These are phyloP conservation scores for Toxostoma redivivum DNA, from an alignment of 2,113 vertebrate genomes.

Conservation along the genomic window DNA sequence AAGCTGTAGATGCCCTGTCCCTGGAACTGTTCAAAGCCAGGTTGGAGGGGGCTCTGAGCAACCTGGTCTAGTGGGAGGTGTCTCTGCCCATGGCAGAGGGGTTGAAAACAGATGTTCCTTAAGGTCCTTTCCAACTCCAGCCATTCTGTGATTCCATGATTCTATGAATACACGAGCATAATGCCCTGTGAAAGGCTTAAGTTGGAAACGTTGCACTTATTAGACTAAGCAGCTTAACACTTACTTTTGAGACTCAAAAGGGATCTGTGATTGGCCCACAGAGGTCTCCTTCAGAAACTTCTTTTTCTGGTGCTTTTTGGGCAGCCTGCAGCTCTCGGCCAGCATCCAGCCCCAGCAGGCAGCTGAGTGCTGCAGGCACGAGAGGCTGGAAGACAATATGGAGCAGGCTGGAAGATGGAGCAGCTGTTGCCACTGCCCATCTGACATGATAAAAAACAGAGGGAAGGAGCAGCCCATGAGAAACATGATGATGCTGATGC, in stretches of 20 bases:
- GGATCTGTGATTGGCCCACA: not conserved
- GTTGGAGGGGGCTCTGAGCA: not conserved
- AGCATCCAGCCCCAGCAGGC: accelerated
- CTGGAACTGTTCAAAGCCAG: not conserved
- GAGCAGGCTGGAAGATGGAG: accelerated
- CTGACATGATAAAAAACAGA: accelerated
- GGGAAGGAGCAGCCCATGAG: not conserved
- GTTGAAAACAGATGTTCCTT: not conserved
- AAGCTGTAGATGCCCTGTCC: not conserved
- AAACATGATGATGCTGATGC: not conserved
- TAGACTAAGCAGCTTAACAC: not conserved
- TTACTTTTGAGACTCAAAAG: not conserved
- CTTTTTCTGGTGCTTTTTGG: not conserved
- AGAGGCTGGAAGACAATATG: accelerated
- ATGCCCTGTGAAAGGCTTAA: not conserved
- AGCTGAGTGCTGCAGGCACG: not conserved
- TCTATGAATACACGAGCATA: not conserved
- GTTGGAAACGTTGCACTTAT: not conserved
- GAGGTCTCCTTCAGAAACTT: not conserved
- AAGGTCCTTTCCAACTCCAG: not conserved
- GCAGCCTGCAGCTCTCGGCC: not conserved
- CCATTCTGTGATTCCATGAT: not conserved
- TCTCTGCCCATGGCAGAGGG: not conserved
- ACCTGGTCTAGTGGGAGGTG: not conserved
- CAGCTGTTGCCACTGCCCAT: not conserved